phyloP scores from a whole-genome alignment of 2,888 invertebrate species.

The Macrophya alboannulata region DNA sequence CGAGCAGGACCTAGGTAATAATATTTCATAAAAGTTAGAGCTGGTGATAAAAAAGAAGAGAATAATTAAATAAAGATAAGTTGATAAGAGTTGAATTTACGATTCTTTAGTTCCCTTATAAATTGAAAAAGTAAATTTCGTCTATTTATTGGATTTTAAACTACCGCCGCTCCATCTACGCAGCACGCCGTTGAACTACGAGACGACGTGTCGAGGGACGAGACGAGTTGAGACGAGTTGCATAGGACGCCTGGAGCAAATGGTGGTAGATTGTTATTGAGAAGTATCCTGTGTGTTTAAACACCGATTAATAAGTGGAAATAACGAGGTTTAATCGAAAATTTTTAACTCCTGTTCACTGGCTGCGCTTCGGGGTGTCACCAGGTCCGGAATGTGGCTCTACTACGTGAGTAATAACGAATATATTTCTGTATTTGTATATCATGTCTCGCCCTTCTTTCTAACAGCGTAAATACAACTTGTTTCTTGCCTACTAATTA shows the following conservation, averaged over 20 bases:
- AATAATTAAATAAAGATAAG: not conserved
- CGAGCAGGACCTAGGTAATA: not conserved
- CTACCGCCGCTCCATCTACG: conserved; percentile 58
- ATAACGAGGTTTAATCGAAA: not conserved
- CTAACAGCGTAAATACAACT: conserved; percentile 46
- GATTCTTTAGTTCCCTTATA: not conserved
- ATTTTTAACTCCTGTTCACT: conserved; percentile 1
- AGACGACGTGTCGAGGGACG: conserved; percentile 56
- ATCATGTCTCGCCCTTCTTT: conserved; percentile 27
- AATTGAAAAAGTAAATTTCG: not conserved
- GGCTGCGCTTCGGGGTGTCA: conserved; percentile 29
- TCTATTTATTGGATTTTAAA: conserved; percentile 29
- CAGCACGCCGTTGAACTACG: conserved; percentile 61
- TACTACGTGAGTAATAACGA: conserved; percentile 37
- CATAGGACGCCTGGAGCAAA: conserved; percentile 53
- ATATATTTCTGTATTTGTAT: not conserved
- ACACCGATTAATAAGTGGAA: conserved; percentile 23
- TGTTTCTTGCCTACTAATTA: conserved; percentile 26
- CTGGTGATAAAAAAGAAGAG: not conserved
- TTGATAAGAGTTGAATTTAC: not conserved
- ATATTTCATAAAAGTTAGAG: not conserved
- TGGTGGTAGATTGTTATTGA: conserved; percentile 44
- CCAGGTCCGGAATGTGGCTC: conserved; percentile 19
- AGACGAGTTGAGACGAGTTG: conserved; percentile 30
- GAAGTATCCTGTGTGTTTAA: conserved; percentile 32